These are phyloP conservation scores for Xiphias gladius DNA, from an alignment of 2,113 vertebrate species.

Conservation along the genomic window DNA sequence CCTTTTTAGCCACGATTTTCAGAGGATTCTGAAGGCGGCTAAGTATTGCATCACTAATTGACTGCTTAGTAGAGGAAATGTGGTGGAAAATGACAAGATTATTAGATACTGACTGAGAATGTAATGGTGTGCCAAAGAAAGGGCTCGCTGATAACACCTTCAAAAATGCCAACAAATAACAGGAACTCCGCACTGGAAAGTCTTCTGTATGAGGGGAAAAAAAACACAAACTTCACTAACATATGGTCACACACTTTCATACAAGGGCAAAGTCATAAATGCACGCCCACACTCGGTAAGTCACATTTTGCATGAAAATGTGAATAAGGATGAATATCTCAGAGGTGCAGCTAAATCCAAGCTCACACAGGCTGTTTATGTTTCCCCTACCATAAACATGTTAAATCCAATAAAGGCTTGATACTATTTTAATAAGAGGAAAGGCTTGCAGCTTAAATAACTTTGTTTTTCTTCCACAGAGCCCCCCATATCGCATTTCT, in stretches of 20 bases:
- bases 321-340: conserved; percentile 66
- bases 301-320: conserved; percentile 59
- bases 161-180: conserved; percentile 68
- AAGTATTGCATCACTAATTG: conserved; percentile 82
- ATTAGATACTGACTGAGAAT: conserved; percentile 77
- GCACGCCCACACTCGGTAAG: conserved; percentile 36
- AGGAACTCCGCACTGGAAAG: conserved; percentile 31
- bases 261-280: conserved; percentile 48
- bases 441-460: conserved; percentile 82
- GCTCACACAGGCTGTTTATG: conserved; percentile 63
- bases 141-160: conserved; percentile 70
- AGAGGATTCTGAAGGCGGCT: conserved; percentile 68
- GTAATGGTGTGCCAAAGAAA: conserved; percentile 76
- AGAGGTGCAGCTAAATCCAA: conserved; percentile 42
- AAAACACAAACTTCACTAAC: conserved; percentile 13
- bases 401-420: conserved; percentile 85
- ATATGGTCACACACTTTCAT: conserved; percentile 32
- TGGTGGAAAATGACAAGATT: conserved; percentile 84
- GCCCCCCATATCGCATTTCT: conserved; percentile 82
- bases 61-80: conserved; percentile 83
- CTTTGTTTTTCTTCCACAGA: conserved; percentile 82
- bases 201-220: not conserved
- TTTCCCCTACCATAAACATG: conserved; percentile 80
- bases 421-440: conserved; percentile 85
- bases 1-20: conserved; percentile 75